phyloP scores from a whole-genome alignment of 2,113 vertebrate species.

The Hippocampus comes region DNA sequence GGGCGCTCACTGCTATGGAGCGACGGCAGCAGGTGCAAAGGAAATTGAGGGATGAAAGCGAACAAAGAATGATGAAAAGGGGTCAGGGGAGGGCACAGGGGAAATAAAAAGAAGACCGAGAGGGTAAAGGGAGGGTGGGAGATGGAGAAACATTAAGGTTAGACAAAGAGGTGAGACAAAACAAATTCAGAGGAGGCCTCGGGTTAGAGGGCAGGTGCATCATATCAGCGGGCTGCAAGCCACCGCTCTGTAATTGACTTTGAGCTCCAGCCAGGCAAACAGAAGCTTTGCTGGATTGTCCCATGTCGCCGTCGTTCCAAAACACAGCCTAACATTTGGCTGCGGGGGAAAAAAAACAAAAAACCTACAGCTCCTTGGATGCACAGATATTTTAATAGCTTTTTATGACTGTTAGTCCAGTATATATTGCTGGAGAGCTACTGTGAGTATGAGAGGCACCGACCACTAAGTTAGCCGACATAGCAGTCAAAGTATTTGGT shows the following conservation, averaged over 20 bases:
- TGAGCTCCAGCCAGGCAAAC: constrained; percentile 52
- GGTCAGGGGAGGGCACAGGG: constrained; percentile 36
- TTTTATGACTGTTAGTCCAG: not conserved
- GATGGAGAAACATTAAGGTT: constrained; percentile 21
- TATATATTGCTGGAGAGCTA: not conserved
- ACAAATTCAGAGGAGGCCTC: constrained; percentile 43
- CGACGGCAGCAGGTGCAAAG: not conserved
- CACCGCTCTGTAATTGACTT: constrained; percentile 54
- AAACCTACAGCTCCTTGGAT: constrained; percentile 2
- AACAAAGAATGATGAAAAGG: constrained; percentile 50
- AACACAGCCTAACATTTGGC: constrained; percentile 35
- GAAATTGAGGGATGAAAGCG: constrained; percentile 42
- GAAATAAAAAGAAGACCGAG: constrained; percentile 51
- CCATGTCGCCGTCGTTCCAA: constrained; percentile 29
- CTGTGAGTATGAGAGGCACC: not conserved
- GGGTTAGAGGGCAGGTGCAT: constrained; percentile 49
- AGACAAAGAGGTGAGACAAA: constrained; percentile 60
- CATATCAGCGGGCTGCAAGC: constrained; percentile 61
- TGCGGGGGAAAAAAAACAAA: not conserved
- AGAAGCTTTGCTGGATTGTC: constrained; percentile 36
- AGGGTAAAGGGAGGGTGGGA: constrained; percentile 5
- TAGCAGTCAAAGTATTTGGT: not conserved
- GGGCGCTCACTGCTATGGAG: constrained; percentile 65
- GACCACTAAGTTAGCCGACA: not conserved
- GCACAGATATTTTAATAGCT: constrained; percentile 1